Conservation (phyloP, 2,797 vertebrate species). For the Borostomias antarcticus region DNA sequence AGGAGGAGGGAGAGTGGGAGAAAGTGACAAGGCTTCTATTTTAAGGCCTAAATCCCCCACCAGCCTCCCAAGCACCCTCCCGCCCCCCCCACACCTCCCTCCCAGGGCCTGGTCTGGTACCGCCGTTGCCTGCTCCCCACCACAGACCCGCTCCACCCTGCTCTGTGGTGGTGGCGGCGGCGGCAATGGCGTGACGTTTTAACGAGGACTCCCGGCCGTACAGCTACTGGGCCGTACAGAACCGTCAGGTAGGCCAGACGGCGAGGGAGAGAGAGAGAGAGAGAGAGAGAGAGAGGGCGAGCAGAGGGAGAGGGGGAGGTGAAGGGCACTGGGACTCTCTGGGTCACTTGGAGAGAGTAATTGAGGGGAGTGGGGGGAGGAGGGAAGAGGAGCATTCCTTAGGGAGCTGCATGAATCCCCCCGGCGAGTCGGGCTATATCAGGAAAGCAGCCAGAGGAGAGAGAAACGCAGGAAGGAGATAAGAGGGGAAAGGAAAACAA, state of each 20-base stretch:
- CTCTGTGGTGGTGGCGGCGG: too few relatives aligned
- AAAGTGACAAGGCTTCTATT: constrained; percentile 72
- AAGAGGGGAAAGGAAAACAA: constrained; percentile 68
- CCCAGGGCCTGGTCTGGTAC: constrained; percentile 32
- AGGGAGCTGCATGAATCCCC: constrained; percentile 64
- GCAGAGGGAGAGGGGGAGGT: constrained; percentile 28
- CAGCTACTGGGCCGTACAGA: constrained; percentile 37
- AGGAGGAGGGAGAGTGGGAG: constrained; percentile 62
- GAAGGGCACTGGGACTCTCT: constrained; percentile 54
- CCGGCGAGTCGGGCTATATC: constrained; percentile 58
- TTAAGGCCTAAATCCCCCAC: constrained; percentile 61
- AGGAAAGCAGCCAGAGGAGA: constrained; percentile 55
- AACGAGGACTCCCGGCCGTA: too few relatives aligned
- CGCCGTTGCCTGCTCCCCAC: constrained; percentile 11
- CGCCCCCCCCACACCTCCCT: constrained; percentile 24
- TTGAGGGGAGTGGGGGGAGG: constrained; percentile 21
- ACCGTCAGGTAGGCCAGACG: constrained; percentile 19
- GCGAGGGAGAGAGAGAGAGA: background rate
- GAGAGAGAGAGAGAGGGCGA: background rate
- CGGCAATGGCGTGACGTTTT: too few relatives aligned
- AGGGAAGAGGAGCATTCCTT: constrained; percentile 51
- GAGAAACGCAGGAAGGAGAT: constrained; percentile 71
- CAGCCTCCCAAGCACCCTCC: constrained; percentile 34
- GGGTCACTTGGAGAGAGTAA: constrained; percentile 56
- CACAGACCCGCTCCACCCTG: background rate